These are phyloP conservation scores for Stigmatopora nigra DNA, from an alignment of 2,113 vertebrate species.

Conservation along the genomic window DNA sequence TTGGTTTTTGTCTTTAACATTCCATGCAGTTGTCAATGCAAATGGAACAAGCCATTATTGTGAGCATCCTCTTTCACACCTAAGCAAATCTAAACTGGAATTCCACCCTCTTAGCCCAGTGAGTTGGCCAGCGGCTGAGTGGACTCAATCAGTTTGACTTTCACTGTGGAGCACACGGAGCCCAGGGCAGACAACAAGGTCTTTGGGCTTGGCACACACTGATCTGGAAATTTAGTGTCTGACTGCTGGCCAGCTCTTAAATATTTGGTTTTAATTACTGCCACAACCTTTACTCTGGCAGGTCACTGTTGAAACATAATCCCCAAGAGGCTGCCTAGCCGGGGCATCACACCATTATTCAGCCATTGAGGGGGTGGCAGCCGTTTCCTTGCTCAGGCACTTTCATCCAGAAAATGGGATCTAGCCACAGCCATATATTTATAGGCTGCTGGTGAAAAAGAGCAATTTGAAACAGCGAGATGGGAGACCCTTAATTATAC, in stretches of 20 bases:
- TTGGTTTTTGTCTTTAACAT: slow-evolving; percentile 16
- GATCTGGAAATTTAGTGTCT: slow-evolving; percentile 63
- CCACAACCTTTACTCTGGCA: slow-evolving; percentile 71
- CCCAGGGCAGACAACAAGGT: slow-evolving; percentile 56
- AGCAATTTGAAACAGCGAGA: slow-evolving; percentile 51
- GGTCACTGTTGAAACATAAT: slow-evolving; percentile 69
- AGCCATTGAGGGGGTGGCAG: slow-evolving; percentile 49
- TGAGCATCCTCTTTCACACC: slow-evolving; percentile 36
- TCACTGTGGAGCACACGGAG: slow-evolving; percentile 49
- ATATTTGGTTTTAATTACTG: slow-evolving; percentile 78
- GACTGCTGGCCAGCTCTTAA: slow-evolving; percentile 61
- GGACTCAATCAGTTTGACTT: slow-evolving; percentile 64
- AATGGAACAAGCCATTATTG: slow-evolving; percentile 23
- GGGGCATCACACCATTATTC: slow-evolving; percentile 55
- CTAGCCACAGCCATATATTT: slow-evolving; percentile 42
- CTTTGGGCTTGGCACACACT: slow-evolving; percentile 53
- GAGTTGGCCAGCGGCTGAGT: slow-evolving; percentile 51
- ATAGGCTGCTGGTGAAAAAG: slow-evolving; percentile 53
- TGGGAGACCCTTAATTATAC: slow-evolving; percentile 63
- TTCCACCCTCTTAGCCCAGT: slow-evolving; percentile 37
- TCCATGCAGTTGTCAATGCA: slow-evolving; percentile 10
- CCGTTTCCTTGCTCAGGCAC: slow-evolving; percentile 38
- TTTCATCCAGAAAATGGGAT: slow-evolving; percentile 58
- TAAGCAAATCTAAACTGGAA: slow-evolving; percentile 42
- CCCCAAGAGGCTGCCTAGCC: slow-evolving; percentile 49